Base-by-base conservation (phyloP, 2,797 vertebrate genomes). In the Natrix natrix region DNA sequence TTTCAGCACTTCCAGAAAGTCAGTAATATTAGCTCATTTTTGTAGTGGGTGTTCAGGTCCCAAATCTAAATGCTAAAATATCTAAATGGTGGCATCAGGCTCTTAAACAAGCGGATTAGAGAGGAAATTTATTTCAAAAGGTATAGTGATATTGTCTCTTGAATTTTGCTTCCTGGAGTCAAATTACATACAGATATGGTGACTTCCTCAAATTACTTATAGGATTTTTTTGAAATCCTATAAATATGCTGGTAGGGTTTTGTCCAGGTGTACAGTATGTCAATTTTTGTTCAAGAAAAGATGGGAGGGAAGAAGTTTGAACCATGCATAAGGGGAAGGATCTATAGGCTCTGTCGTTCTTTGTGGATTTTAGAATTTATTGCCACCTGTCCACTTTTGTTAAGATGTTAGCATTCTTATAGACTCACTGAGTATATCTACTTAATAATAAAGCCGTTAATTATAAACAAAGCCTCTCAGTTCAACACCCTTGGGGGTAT, bases 371-470 rank as follows among this genome's bases (percentile, higher is more conserved):
- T 24, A 61, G 17, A 16, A 10, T 52, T 43, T 61, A 55, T 55
- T 87, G 13, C 12, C 37, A n/a, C 24, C 17, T 59, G 48, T 48
- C 13, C 24, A 10, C 37, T 52, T 43, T 26, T 78, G 7, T 89
- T 89, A 60, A 10, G 56, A 78, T 52, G 59, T 78, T 32, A 55
- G 59, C 16, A 14, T 66, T 87, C 61, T 87, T 88, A 66, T 88
- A 48, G 48, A 52, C 66, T 92, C 57, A n/a, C 66, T n/a, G 52
- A 83, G 54, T 92, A 60, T 74, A 89, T 57, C 16, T 26, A 52
- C 55, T 66, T 20, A 37, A 52, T 92, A 89, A 92, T 89, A 56
- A 92, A 92, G 66, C 24, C 52, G 83, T n/a, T 89, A 83, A 89
- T 52, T 89, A 28, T 60, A 22, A 92, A 61, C 12, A 55, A 91